phyloP scores from a whole-genome alignment of 2,113 vertebrate genomes.

The Noturus placidus region DNA sequence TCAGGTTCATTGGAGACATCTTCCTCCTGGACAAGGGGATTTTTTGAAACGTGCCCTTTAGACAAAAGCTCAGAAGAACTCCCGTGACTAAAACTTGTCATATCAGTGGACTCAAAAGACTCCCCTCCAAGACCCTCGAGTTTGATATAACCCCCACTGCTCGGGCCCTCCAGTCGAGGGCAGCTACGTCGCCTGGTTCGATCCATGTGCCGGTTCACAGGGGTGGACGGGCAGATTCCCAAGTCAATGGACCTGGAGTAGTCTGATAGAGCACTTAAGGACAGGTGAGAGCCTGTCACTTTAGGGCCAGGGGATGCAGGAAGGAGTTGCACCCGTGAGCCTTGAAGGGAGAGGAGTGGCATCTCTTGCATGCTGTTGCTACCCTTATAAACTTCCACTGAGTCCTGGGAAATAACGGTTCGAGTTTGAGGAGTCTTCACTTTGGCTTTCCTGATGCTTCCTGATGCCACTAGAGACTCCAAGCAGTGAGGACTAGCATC shows the following conservation, averaged over 20 bases:
- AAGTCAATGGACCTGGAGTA: constrained; percentile 63
- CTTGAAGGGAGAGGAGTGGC: constrained; percentile 60
- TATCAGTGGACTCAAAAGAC: constrained; percentile 76
- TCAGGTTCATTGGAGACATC: constrained; percentile 49
- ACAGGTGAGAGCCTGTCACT: constrained; percentile 61
- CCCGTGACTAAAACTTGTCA: constrained; percentile 58
- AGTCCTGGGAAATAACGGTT: constrained; percentile 46
- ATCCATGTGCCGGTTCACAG: constrained; percentile 44
- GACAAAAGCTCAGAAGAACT: constrained; percentile 62
- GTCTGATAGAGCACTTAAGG: constrained; percentile 62
- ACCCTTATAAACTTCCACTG: constrained; percentile 70
- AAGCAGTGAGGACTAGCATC: constrained; percentile 44
- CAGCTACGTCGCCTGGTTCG: constrained; percentile 69
- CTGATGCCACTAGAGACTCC: constrained; percentile 32
- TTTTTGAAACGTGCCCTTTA: constrained; percentile 49
- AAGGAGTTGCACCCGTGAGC: constrained; percentile 60
- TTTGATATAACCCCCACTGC: constrained; percentile 81
- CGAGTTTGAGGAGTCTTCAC: constrained; percentile 47
- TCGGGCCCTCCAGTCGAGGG: constrained; percentile 70
- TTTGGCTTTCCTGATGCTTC: constrained; percentile 51
- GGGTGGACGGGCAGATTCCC: constrained; percentile 55
- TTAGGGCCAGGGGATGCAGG: constrained; percentile 55
- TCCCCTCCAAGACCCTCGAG: constrained; percentile 74
- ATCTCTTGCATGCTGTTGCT: constrained; percentile 74
- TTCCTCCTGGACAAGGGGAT: constrained; percentile 25